These are phyloP conservation scores for Cebus imitator DNA, from an alignment of 2,113 vertebrate species.

Conservation along the genomic window DNA sequence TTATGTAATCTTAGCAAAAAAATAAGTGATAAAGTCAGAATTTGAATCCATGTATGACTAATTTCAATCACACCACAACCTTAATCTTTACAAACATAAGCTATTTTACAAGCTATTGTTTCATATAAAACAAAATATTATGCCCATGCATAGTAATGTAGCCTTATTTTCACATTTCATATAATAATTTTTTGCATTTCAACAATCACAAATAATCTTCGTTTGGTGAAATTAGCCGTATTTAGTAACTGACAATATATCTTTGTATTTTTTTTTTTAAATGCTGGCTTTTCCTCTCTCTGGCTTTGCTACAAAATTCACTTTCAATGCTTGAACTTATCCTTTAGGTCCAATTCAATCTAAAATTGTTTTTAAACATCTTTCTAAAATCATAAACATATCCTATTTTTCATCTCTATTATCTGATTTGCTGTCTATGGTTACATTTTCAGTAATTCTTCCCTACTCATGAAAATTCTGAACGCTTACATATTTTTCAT, in stretches of 20 bases:
- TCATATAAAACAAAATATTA: not conserved
- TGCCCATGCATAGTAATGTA: not conserved
- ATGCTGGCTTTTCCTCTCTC: not conserved
- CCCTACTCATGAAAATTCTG: not conserved
- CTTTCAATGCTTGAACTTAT: not conserved
- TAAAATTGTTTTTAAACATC: slow-evolving; percentile 1
- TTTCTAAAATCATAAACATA: not conserved
- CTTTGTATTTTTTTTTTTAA: not conserved
- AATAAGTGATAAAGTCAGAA: not conserved
- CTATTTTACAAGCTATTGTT: not conserved
- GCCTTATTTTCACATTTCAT: slow-evolving; percentile 13
- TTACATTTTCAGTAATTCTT: not conserved
- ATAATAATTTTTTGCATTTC: not conserved
- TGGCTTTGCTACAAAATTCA: not conserved
- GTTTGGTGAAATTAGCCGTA: not conserved
- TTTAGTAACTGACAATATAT: not conserved
- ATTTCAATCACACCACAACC: not conserved
- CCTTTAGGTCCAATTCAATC: not conserved
- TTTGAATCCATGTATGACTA: not conserved
- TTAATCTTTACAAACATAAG: not conserved
- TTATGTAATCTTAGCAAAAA: not conserved
- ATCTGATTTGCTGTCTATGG: slow-evolving; percentile 4
- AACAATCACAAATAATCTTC: not conserved
- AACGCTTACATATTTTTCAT: slow-evolving; percentile 41
- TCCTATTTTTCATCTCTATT: not conserved